Evolutionary conservation across 2,797 vertebrate species (phyloP).

Genomic region (Knipowitschia caucasica): DNA sequence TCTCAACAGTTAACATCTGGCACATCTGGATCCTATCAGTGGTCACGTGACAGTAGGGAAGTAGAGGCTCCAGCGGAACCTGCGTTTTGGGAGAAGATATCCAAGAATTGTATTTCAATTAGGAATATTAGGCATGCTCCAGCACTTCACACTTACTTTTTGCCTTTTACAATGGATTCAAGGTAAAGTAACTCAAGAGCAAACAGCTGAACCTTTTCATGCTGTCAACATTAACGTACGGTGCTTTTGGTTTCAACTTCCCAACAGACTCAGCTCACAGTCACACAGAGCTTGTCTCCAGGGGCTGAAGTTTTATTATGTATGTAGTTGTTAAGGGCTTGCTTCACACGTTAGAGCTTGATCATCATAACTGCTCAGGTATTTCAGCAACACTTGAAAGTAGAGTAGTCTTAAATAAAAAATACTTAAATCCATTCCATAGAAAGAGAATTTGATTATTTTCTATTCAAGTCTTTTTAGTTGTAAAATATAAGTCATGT

Average conservation of each 20-base stretch:
- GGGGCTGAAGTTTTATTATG: not conserved
- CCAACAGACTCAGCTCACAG: too few species aligned
- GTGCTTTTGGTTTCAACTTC: too few species aligned
- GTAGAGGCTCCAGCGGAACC: slow-evolving; percentile 18
- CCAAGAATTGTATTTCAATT: not conserved
- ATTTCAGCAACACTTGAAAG: too few species aligned
- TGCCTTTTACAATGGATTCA: slow-evolving; percentile 57
- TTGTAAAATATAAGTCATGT: too few species aligned
- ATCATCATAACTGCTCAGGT: too few species aligned
- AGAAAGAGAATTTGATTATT: too few species aligned
- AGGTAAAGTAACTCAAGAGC: slow-evolving; percentile 52
- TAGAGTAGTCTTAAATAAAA: slow-evolving; percentile 23
- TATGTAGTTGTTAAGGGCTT: too few species aligned
- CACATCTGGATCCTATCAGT: slow-evolving; percentile 55
- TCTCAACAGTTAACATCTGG: slow-evolving; percentile 59
- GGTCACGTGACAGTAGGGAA: slow-evolving; percentile 51
- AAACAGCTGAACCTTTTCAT: not conserved
- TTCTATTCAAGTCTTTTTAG: too few species aligned
- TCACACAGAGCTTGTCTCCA: too few species aligned
- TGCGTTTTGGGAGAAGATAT: not conserved
- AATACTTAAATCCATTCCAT: too few species aligned
- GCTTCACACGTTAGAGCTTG: not conserved
- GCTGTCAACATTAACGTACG: not conserved
- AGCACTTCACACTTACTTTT: slow-evolving; percentile 19
- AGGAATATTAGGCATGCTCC: slow-evolving; percentile 41